A percentile compares a stretch with the other conserved stretches of the same genome.
Conservation (phyloP, 2,113 vertebrate genomes). For the Calonectris borealis region DNA sequence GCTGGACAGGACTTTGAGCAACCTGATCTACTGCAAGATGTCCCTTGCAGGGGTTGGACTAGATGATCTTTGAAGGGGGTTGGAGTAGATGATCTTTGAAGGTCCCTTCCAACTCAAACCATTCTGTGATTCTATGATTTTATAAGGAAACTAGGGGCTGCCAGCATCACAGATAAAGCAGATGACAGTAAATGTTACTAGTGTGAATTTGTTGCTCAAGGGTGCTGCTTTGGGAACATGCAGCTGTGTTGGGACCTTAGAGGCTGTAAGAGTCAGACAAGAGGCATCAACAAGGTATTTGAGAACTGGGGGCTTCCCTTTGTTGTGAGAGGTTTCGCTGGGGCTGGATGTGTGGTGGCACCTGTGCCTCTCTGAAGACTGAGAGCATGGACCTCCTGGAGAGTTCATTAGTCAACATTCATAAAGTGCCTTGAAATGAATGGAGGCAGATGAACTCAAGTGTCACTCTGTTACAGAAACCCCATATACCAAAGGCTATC, state of each 20-base stretch:
- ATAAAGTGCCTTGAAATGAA: not conserved
- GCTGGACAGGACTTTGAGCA: not conserved
- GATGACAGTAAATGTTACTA: not conserved
- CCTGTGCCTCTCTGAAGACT: conserved; percentile 22
- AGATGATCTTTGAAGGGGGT: not conserved
- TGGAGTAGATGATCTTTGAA: not conserved
- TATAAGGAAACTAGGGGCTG: not conserved
- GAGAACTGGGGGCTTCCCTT: not conserved
- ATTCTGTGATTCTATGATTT: not conserved
- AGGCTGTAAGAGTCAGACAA: not conserved
- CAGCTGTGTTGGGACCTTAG: not conserved
- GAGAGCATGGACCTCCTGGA: not conserved
- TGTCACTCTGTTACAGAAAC: not conserved
- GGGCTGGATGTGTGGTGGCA: not conserved
- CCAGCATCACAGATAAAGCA: not conserved
- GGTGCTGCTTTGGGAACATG: not conserved
- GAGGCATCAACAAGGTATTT: not conserved
- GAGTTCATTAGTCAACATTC: conserved; percentile 37
- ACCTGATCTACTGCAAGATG: not conserved
- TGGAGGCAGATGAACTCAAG: conserved; percentile 33
- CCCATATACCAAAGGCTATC: not conserved
- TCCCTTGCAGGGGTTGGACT: not conserved
- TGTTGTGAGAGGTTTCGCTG: not conserved
- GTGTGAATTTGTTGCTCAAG: not conserved
- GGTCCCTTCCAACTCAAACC: not conserved